Conservation (phyloP, 2,113 vertebrate species). For the Fregetta grallaria region DNA sequence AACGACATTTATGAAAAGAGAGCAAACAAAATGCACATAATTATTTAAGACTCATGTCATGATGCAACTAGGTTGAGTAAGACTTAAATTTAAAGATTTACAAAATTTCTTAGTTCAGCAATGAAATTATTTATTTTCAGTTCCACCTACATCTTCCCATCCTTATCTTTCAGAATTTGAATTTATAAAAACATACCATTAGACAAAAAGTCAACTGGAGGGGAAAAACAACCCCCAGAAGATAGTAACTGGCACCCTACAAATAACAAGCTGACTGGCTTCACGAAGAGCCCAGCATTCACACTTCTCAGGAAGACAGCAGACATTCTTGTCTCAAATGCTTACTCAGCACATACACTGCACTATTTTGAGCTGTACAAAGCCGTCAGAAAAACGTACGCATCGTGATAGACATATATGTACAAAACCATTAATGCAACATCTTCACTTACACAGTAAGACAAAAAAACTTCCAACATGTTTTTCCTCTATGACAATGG, state of each 20-base stretch:
- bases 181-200: background rate
- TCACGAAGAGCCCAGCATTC: background rate
- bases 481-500: background rate
- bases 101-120: background rate
- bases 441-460: slow-evolving; percentile 12
- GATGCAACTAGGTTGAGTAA: background rate
- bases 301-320: background rate
- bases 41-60: too few relatives aligned
- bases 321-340: background rate
- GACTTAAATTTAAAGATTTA: background rate
- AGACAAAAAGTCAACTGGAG: background rate
- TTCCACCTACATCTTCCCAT: background rate
- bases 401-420: slow-evolving; percentile 9
- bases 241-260: background rate
- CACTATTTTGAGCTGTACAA: background rate
- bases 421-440: slow-evolving; percentile 52
- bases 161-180: background rate
- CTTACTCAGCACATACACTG: background rate
- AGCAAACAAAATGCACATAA: background rate
- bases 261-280: background rate
- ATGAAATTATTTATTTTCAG: background rate
- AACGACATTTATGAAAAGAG: background rate
- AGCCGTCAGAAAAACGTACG: background rate
- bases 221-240: background rate
- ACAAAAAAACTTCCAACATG: slow-evolving; percentile 21